These are phyloP conservation scores for Glareola pratincola DNA, from an alignment of 2,113 vertebrate genomes.

Conservation along the genomic window DNA sequence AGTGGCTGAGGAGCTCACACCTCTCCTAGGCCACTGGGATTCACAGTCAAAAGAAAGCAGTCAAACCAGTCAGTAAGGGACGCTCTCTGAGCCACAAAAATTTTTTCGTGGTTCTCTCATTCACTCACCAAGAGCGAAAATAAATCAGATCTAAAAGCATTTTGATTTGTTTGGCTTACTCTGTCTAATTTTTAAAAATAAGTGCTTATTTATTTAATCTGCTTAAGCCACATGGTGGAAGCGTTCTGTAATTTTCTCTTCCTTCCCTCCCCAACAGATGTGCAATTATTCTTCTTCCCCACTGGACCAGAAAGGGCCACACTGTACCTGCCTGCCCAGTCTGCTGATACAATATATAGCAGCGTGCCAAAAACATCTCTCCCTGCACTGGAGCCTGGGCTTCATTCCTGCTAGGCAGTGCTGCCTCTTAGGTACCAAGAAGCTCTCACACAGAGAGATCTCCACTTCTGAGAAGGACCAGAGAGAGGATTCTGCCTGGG, in stretches of 20 bases:
- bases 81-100: background rate
- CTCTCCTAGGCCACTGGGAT: background rate
- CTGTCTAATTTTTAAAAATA: background rate
- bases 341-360: background rate
- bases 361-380: background rate
- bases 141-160: background rate
- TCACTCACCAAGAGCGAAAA: background rate
- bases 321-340: background rate
- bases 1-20: background rate
- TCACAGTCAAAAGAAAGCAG: background rate
- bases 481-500: background rate
- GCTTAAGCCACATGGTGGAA: background rate
- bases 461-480: background rate
- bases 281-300: background rate
- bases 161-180: background rate
- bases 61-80: background rate
- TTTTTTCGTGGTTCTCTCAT: background rate
- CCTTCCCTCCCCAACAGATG: background rate
- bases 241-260: background rate
- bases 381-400: background rate
- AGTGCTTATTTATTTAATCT: background rate
- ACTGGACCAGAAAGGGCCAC: conserved; percentile 16
- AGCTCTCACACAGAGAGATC: background rate
- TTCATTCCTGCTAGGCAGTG: background rate
- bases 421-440: background rate